These are phyloP conservation scores for Patiria miniata DNA, from an alignment of 35 echinoderm and acorn worm genomes.

Conservation along the genomic window DNA sequence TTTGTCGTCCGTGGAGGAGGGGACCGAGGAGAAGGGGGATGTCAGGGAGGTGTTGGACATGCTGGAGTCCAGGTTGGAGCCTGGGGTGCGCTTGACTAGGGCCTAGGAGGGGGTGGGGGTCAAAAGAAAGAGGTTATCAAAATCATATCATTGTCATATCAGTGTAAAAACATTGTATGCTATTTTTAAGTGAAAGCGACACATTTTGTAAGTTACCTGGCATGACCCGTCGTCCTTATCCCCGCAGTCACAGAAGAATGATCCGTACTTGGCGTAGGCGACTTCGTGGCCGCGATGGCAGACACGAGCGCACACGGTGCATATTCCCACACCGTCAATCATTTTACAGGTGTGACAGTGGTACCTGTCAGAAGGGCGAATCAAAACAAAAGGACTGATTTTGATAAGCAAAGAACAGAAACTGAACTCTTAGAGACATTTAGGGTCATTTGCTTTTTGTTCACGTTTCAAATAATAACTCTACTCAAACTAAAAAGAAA, in stretches of 20 bases:
- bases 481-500: neutral
- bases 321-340: conserved; percentile 96
- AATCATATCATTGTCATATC: no score
- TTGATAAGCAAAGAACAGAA: neutral
- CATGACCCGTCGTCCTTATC: conserved; percentile 95
- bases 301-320: conserved; percentile 96
- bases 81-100: conserved; percentile 85
- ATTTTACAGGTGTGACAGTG: conserved; percentile 99
- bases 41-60: conserved; percentile 77
- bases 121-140: neutral
- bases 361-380: conserved; percentile 56
- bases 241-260: conserved; percentile 99
- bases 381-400: neutral
- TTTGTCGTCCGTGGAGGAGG: conserved; percentile 27
- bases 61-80: conserved; percentile 89
- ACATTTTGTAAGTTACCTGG: conserved; percentile 65
- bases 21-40: conserved; percentile 77
- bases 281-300: conserved; percentile 97
- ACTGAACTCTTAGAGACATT: neutral
- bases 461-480: neutral
- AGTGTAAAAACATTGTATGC: neutral
- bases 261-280: conserved; percentile 98
- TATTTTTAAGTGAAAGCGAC: neutral
- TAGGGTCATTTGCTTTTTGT: no score
- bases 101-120: no score